Conservation (phyloP, 2,113 vertebrate genomes). For the Phainopepla nitens region DNA sequence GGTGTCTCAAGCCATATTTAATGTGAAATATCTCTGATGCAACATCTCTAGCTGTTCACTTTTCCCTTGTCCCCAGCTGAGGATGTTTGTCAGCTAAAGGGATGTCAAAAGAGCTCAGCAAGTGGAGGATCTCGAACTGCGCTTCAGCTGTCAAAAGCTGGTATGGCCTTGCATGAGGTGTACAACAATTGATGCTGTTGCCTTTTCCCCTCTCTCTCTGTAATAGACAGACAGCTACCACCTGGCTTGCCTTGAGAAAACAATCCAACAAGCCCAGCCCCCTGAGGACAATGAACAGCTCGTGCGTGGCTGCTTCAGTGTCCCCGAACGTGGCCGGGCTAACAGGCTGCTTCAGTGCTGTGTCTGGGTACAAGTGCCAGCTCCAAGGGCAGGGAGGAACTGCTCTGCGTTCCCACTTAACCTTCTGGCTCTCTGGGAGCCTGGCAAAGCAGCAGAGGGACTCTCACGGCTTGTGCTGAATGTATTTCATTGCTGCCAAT, state of each 20-base stretch:
- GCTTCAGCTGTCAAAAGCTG: not conserved
- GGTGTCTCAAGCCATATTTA: not conserved
- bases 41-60: not conserved
- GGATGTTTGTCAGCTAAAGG: not conserved
- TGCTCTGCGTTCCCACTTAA: not conserved
- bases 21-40: not conserved
- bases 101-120: not conserved
- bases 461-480: not conserved
- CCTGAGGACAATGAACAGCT: no score
- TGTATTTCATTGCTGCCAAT: not conserved
- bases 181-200: not conserved
- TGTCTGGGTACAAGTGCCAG: not conserved
- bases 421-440: not conserved
- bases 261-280: not conserved
- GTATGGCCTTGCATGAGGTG: not conserved
- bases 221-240: not conserved
- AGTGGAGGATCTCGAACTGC: not conserved
- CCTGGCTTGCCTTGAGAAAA: not conserved
- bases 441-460: not conserved
- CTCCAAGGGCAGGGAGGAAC: not conserved
- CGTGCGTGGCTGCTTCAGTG: not conserved
- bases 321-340: fast-evolving
- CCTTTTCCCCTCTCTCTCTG: not conserved
- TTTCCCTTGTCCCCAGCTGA: not conserved
- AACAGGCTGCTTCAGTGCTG: not conserved